Conservation (phyloP, 2,797 vertebrate species). For the Phyllotis vaccarum region DNA sequence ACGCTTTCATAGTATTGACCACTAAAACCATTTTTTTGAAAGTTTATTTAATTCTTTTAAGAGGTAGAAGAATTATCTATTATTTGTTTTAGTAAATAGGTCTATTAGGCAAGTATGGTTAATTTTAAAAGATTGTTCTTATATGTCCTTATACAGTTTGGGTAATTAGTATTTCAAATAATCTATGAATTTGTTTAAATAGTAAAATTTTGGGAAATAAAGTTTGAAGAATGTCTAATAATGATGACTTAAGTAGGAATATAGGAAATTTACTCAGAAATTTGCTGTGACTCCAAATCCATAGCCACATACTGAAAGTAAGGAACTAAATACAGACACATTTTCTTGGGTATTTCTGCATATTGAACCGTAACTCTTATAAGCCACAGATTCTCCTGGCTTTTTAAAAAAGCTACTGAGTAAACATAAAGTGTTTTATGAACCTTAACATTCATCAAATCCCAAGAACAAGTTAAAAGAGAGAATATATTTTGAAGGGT, state of each 20-base stretch:
- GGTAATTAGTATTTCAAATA: neutral
- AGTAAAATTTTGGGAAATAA: neutral
- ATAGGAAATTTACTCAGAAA: neutral
- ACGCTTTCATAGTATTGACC: neutral
- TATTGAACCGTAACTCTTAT: neutral
- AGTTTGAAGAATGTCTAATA: neutral
- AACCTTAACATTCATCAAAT: neutral
- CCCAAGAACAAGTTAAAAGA: neutral
- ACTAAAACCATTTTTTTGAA: neutral
- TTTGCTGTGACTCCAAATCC: too few relatives aligned
- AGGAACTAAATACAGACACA: fast-evolving
- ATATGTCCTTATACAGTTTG: neutral
- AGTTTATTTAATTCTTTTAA: neutral
- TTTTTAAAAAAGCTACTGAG: neutral
- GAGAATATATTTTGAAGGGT: neutral
- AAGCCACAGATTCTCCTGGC: neutral
- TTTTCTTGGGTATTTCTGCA: neutral
- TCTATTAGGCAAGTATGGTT: neutral
- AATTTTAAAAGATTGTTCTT: neutral
- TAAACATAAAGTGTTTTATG: neutral
- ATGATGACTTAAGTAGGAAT: neutral
- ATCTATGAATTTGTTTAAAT: neutral
- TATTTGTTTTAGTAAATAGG: neutral
- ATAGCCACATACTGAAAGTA: neutral
- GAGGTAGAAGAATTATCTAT: neutral